Percentiles rank a stretch among this genome's conserved stretches.
Evolutionary conservation across 2,888 invertebrate genomes (phyloP).

Genomic region (Gastracanthus pulcherrimus): DNA sequence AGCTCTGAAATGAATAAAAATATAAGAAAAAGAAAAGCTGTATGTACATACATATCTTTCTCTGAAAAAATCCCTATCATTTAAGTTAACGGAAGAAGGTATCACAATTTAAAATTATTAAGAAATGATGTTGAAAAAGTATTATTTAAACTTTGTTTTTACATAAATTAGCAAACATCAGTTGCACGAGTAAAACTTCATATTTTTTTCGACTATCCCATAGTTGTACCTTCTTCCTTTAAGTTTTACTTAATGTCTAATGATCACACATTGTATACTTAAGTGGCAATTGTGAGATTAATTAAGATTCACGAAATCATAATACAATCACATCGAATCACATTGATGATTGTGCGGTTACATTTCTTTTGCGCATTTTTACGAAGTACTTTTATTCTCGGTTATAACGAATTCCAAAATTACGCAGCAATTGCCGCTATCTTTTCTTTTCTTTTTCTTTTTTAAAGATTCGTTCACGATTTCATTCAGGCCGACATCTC

Average conservation of each 20-base stretch:
- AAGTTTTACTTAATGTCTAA: constrained; percentile 9
- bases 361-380: constrained; percentile 26
- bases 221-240: background rate
- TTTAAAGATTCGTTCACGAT: constrained; percentile 16
- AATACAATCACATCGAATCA: constrained; percentile 29
- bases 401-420: background rate
- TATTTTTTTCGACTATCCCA: background rate
- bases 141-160: background rate
- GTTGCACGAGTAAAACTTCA: background rate
- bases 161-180: background rate
- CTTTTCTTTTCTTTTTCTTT: background rate
- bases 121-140: background rate
- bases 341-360: constrained; percentile 32
- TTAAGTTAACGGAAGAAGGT: background rate
- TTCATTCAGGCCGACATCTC: constrained; percentile 46
- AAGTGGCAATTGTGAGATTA: constrained; percentile 18
- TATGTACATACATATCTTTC: background rate
- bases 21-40: constrained; percentile 5
- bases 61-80: constrained; percentile 1
- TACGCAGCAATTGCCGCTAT: background rate
- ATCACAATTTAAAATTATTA: background rate
- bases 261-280: constrained; percentile 31
- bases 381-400: background rate
- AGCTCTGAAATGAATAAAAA: constrained; percentile 37
- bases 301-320: constrained; percentile 4